Conservation (phyloP, 2,113 vertebrate genomes). For the Ptyas mucosa region DNA sequence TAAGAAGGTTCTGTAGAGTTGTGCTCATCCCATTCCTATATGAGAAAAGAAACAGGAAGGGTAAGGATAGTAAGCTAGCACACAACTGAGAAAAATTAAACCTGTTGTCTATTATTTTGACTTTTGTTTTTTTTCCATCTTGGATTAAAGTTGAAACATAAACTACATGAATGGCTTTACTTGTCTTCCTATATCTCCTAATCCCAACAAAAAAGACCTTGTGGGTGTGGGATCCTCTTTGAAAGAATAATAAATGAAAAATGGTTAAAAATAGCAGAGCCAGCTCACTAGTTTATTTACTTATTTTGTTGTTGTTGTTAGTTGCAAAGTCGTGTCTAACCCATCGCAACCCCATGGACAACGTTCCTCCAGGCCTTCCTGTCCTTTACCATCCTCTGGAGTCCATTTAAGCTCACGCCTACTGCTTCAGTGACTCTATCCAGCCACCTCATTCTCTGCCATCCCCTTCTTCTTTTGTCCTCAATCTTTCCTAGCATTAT, state of each 20-base stretch:
- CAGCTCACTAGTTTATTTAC: background rate
- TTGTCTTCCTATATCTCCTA: background rate
- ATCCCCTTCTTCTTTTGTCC: too few species aligned
- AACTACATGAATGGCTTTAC: background rate
- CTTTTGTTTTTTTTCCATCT: background rate
- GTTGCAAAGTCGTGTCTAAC: too few species aligned
- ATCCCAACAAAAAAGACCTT: background rate
- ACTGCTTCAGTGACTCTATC: too few species aligned
- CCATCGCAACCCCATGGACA: too few species aligned
- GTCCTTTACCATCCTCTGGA: too few species aligned
- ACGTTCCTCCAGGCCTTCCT: too few species aligned
- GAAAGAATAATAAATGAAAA: background rate
- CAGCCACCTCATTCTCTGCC: too few species aligned
- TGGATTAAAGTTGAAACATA: background rate
- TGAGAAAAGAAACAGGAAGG: background rate
- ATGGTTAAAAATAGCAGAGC: background rate
- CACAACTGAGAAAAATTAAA: background rate
- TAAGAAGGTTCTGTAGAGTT: background rate
- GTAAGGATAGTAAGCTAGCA: background rate
- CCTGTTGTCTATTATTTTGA: background rate
- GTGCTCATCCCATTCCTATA: background rate
- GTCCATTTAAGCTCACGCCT: too few species aligned
- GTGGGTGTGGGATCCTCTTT: background rate
- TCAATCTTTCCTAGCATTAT: too few species aligned
- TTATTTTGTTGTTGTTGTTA: background rate